A percentile compares a stretch with the other conserved stretches of the same genome.
phyloP scores from a whole-genome alignment of 2,797 vertebrate species.

The Peromyscus nudipes region DNA sequence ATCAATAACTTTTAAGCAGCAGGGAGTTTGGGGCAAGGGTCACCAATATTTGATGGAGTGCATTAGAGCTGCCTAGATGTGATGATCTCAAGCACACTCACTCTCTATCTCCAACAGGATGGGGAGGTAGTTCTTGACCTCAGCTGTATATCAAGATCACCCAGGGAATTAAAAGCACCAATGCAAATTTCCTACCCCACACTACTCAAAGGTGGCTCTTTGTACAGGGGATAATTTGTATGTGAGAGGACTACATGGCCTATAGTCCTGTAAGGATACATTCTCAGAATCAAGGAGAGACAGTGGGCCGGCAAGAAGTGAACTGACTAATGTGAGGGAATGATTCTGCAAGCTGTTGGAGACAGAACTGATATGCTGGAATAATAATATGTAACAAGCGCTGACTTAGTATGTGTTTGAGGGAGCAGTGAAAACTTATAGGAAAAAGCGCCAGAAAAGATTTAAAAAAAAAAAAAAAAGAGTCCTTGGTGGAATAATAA shows the following conservation, averaged over 20 bases:
- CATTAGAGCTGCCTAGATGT: slow-evolving; percentile 3
- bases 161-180: background rate
- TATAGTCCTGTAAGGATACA: background rate
- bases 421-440: background rate
- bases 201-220: background rate
- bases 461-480: background rate
- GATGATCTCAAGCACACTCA: background rate
- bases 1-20: slow-evolving; percentile 65
- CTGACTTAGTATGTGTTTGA: background rate
- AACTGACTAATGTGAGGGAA: background rate
- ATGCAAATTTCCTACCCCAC: background rate
- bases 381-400: background rate
- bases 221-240: background rate
- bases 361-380: accelerated
- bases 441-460: background rate
- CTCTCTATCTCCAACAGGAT: background rate
- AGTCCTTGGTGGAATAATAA: background rate
- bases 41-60: slow-evolving; percentile 21
- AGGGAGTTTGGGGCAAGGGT: background rate
- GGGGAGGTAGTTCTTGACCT: background rate
- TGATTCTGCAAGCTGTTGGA: background rate
- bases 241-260: background rate
- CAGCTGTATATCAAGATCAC: background rate
- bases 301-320: background rate
- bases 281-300: background rate